Evolutionary conservation across 1,140 invertebrate genomes (phyloP), one percentile per base, ranked within the genome.

Genomic region (Chironomus striatipennis): DNA sequence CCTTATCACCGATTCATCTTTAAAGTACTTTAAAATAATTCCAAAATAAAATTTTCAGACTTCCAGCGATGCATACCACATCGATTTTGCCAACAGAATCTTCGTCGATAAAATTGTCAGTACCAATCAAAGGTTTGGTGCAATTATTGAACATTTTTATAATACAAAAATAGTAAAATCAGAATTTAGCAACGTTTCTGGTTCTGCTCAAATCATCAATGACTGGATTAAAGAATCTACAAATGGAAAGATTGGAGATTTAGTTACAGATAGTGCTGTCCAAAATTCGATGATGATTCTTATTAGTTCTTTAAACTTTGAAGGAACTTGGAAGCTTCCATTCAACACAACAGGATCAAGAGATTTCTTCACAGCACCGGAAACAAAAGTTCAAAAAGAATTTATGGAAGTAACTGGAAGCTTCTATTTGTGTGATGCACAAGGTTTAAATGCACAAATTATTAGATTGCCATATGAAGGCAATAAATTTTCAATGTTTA

Each of bases 231-330:
- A 83, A 43, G 85, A 89, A 74, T 77, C 88, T 1, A 95, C 94
- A 0, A 80, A 88, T 17, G 89, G 89, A 5, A 87, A 87, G 74
- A 90, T 96, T 57, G 80, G 85, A 8, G 83, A 89, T 77, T 80
- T 95, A 15, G 85, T 92, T n/a, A 82, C 84, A 18, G 80, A 85
- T 79, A 86, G 88, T 87, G 77, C 81, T 80, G 77, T 78, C 76
- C 77, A 83, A 18, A 85, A 87, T 64, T 85, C 86, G n/a, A 81
- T 89, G 0, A 84, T 94, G 78, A 73, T 94, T 18, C 81, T 94
- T 17, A 84, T 91, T 15, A 95, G 93, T 80, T 90, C 91, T 0
- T 82, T 96, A 34, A 94, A 90, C 83, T 95, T 95, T 82, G 90
- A 92, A 79, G 91, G 91, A 0, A 81, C 85, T 0, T 94, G 93